These are phyloP conservation scores for Catharus minimus DNA, from an alignment of 2,113 vertebrate species.

Conservation along the genomic window DNA sequence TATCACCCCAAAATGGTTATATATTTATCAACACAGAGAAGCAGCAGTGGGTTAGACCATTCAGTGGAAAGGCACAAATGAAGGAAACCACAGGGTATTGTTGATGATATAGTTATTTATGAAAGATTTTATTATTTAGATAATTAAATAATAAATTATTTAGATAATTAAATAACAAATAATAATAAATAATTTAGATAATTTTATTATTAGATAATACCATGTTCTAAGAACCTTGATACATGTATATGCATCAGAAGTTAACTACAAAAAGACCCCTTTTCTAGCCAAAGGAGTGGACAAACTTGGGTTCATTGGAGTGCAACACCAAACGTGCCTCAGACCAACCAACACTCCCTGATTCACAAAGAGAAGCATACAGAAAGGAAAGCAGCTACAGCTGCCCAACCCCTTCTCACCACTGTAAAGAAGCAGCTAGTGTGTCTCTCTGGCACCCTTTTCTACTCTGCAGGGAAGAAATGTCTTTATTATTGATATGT, in stretches of 20 bases:
- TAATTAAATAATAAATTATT: too few species aligned
- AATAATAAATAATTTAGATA: too few species aligned
- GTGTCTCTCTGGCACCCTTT: neutral
- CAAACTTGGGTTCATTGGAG: neutral
- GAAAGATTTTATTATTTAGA: too few species aligned
- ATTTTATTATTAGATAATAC: neutral
- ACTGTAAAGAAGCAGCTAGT: neutral
- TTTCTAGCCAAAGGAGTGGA: neutral
- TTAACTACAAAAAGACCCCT: neutral
- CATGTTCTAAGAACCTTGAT: neutral
- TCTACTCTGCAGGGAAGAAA: neutral
- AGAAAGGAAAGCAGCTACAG: neutral
- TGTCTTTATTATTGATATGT: neutral
- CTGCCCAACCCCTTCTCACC: neutral
- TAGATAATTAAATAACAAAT: too few species aligned
- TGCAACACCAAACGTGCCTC: neutral
- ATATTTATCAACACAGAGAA: neutral
- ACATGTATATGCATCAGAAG: neutral
- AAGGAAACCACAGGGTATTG: neutral
- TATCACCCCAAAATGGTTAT: neutral
- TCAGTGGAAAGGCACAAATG: neutral
- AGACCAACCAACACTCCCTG: neutral
- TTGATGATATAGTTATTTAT: neutral
- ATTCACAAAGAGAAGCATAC: neutral
- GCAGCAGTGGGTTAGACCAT: neutral